phyloP scores from a whole-genome alignment of 2,888 invertebrate genomes.

The Dastarcus helophoroides region DNA sequence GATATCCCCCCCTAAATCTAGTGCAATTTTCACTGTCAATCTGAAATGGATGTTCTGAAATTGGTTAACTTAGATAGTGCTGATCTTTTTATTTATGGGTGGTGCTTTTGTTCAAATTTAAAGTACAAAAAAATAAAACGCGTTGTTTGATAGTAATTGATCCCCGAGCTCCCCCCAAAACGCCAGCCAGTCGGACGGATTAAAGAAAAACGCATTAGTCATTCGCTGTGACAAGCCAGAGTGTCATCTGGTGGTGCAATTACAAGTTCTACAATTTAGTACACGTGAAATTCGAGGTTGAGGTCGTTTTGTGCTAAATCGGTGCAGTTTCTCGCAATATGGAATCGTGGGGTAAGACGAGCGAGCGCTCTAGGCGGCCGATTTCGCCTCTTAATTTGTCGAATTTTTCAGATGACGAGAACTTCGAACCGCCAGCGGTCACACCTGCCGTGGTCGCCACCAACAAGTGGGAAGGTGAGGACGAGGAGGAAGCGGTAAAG shows the following conservation, averaged over 20 bases:
- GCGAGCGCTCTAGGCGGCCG: background rate
- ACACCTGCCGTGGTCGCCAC: constrained; percentile 42
- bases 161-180: no score
- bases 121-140: constrained; percentile 21
- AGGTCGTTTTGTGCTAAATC: constrained; percentile 19
- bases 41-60: no score
- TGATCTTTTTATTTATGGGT: no score
- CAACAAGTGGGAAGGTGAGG: constrained; percentile 82
- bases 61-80: no score
- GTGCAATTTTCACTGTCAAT: no score
- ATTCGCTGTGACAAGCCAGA: constrained; percentile 10
- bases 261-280: constrained; percentile 17
- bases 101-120: constrained; percentile 17
- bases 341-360: constrained; percentile 35
- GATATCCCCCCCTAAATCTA: no score
- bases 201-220: no score
- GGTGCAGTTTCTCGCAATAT: constrained; percentile 25
- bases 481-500: constrained; percentile 78
- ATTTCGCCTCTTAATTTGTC: constrained; percentile 1
- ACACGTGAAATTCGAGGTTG: constrained; percentile 30
- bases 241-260: constrained; percentile 23
- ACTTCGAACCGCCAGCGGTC: constrained; percentile 55
- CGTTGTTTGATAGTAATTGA: constrained; percentile 21
- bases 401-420: constrained; percentile 52
- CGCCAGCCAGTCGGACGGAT: no score